Percentiles rank a stretch among this genome's conserved stretches.
Conservation (phyloP, 2,797 vertebrate genomes). For the Zenarchopterus dispar region DNA sequence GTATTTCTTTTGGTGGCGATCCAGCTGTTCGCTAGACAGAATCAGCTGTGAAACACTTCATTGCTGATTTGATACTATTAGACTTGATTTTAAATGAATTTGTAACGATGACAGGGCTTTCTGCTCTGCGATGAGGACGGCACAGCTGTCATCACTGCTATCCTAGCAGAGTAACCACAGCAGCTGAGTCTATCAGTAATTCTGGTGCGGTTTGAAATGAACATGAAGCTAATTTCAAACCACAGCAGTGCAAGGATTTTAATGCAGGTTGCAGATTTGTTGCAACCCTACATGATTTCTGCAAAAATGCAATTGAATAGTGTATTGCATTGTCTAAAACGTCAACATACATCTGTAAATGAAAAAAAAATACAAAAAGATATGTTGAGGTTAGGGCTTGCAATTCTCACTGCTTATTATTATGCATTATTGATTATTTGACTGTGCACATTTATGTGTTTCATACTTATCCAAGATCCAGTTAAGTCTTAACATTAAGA, state of each 20-base stretch:
- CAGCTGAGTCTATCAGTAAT: constrained; percentile 24
- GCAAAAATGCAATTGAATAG: too few species aligned
- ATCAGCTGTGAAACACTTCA: constrained; percentile 22
- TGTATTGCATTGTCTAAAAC: too few species aligned
- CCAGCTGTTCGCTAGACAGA: constrained; percentile 7
- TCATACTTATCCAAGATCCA: too few species aligned
- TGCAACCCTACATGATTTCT: too few species aligned
- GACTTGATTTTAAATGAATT: constrained; percentile 18
- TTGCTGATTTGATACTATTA: background rate
- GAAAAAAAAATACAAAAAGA: too few species aligned
- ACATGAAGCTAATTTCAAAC: constrained; percentile 18
- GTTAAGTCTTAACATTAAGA: too few species aligned
- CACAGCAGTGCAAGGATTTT: background rate
- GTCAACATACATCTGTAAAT: too few species aligned
- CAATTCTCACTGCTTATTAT: too few species aligned
- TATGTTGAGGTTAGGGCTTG: too few species aligned
- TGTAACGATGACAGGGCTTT: background rate
- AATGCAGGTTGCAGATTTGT: too few species aligned
- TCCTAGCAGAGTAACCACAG: constrained; percentile 18
- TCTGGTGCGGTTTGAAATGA: constrained; percentile 25
- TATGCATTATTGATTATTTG: too few species aligned
- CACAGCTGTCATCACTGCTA: constrained; percentile 27
- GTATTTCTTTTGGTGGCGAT: constrained; percentile 13
- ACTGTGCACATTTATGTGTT: too few species aligned
- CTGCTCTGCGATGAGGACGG: constrained; percentile 11